These are phyloP conservation scores for Apistogramma diplotaenia DNA, from an alignment of 2,113 vertebrate species.

Conservation along the genomic window DNA sequence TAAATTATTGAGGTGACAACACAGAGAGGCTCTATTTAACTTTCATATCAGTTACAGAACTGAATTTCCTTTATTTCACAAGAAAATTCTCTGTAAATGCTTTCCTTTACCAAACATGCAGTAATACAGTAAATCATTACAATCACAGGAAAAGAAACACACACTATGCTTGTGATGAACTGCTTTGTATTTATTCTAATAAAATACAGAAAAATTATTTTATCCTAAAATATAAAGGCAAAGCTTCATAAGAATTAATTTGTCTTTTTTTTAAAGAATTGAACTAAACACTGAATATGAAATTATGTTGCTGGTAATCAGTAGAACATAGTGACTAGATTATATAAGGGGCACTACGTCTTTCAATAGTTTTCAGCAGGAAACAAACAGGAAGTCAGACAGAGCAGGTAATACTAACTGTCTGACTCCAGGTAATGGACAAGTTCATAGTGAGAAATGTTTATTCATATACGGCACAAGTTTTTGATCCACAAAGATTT, in stretches of 20 bases:
- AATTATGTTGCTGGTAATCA: background rate
- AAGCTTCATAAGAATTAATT: background rate
- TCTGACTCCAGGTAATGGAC: background rate
- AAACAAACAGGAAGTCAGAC: background rate
- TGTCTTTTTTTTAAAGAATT: no score
- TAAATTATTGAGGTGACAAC: background rate
- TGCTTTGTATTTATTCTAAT: background rate
- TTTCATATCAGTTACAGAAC: background rate
- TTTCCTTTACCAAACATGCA: background rate
- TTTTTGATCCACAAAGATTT: background rate
- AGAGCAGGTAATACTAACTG: background rate
- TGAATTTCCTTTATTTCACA: background rate
- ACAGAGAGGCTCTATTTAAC: background rate
- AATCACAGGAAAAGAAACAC: background rate
- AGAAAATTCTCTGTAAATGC: background rate
- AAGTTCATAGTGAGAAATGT: accelerated
- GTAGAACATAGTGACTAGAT: background rate
- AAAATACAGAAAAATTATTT: background rate
- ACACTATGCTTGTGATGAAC: background rate
- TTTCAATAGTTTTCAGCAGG: background rate
- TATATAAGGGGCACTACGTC: background rate
- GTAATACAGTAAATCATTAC: no score
- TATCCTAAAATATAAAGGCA: background rate
- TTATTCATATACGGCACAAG: background rate
- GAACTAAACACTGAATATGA: background rate